Percentiles rank a stretch among this genome's conserved stretches.
Evolutionary conservation across 2,113 vertebrate species (phyloP).

Genomic region (Eolophus roseicapilla): DNA sequence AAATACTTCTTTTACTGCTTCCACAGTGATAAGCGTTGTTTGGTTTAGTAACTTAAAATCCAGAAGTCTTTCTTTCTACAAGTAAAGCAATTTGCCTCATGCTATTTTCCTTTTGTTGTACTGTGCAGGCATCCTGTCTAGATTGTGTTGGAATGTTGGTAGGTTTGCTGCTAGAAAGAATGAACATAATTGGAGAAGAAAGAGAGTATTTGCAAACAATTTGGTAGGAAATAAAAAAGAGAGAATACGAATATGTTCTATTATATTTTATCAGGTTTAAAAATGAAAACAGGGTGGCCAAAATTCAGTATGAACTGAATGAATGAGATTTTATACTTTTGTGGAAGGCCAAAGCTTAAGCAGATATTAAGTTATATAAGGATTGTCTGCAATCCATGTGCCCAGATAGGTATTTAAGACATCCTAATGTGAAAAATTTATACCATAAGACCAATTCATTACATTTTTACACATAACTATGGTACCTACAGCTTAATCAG

Average conservation of each 20-base stretch:
- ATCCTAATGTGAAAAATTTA: neutral
- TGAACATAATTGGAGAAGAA: neutral
- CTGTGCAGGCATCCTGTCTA: neutral
- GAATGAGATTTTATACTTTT: neutral
- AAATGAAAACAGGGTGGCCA: neutral
- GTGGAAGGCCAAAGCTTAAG: neutral
- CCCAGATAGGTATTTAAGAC: neutral
- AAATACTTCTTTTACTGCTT: constrained; percentile 1
- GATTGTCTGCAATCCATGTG: neutral
- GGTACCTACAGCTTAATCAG: neutral
- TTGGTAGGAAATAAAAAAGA: neutral
- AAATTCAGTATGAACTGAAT: neutral
- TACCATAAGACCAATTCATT: neutral
- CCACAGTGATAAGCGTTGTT: neutral
- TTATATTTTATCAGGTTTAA: neutral
- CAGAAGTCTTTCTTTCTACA: neutral
- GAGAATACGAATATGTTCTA: neutral
- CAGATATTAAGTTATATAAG: neutral
- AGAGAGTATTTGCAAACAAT: neutral
- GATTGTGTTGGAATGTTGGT: neutral
- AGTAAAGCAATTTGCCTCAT: neutral
- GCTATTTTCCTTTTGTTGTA: neutral
- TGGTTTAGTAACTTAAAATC: neutral
- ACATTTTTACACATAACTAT: neutral
- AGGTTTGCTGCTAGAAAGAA: neutral